Conservation (phyloP, 2,113 vertebrate species). For the Brachyhypopomus occidentalis region DNA sequence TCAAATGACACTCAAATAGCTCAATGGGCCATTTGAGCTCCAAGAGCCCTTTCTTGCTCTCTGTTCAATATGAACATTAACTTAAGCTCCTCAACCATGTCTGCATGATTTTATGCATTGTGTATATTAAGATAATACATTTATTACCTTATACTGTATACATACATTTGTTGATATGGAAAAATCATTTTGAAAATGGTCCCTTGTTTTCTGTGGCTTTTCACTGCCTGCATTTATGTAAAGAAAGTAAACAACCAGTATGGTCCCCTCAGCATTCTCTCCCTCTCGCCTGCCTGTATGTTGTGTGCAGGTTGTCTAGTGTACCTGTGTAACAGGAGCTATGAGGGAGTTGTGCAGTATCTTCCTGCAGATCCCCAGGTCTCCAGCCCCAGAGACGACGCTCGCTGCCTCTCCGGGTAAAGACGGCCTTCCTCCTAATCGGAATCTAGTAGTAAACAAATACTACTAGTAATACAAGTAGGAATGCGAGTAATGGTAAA, state of each 20-base stretch:
- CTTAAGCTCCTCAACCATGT: no score
- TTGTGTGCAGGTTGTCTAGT: constrained; percentile 70
- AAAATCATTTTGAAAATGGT: neutral
- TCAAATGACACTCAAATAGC: no score
- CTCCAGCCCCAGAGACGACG: constrained; percentile 78
- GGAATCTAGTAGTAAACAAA: no score
- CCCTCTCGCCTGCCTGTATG: constrained; percentile 11
- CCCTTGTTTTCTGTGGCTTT: neutral
- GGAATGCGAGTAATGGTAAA: no score
- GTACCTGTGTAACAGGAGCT: constrained; percentile 78
- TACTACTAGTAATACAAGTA: no score
- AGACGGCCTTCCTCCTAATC: neutral
- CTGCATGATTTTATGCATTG: no score
- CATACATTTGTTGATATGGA: neutral
- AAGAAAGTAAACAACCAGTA: neutral
- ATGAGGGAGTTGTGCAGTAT: constrained; percentile 76
- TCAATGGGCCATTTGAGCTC: no score
- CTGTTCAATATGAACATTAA: no score
- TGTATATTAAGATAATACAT: no score
- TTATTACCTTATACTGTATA: no score
- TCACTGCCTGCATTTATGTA: neutral
- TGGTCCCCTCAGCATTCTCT: neutral
- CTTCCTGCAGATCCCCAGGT: constrained; percentile 70
- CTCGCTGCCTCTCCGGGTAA: constrained; percentile 81
- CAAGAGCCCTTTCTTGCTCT: no score